Percentiles rank a stretch among this genome's conserved stretches.
phyloP scores from a whole-genome alignment of 2,888 invertebrate species.

The Tillus elongatus region DNA sequence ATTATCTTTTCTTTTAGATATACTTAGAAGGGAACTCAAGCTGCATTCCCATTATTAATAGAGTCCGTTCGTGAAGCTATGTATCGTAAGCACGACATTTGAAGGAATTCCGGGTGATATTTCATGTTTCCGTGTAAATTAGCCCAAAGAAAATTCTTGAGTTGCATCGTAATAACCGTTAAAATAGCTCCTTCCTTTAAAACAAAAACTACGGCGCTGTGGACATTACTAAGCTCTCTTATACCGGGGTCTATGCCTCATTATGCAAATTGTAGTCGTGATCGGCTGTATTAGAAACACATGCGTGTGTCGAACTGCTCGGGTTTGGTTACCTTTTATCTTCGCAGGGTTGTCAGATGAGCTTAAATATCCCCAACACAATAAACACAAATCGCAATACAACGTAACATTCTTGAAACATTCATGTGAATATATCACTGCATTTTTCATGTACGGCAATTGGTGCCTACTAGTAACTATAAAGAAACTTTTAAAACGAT shows the following conservation, averaged over 20 bases:
- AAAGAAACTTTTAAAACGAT: no score
- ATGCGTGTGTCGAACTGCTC: constrained; percentile 22
- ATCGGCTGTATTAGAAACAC: constrained; percentile 25
- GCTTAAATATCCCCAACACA: no score
- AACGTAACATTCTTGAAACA: no score
- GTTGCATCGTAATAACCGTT: constrained; percentile 3
- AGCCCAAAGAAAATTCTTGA: background rate
- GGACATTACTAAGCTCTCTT: background rate
- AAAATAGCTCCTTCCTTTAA: background rate
- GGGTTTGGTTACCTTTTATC: background rate
- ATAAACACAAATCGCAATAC: no score
- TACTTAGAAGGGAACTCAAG: no score
- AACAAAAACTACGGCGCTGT: no score
- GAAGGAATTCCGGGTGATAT: constrained; percentile 1
- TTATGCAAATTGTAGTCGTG: constrained; percentile 24
- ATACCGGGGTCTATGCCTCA: constrained; percentile 15
- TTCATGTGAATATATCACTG: no score
- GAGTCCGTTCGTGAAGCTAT: background rate
- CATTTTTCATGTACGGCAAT: no score
- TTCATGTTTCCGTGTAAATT: background rate
- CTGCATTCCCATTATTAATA: no score
- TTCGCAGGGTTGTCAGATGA: no score
- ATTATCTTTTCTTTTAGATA: no score
- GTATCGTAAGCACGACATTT: background rate
- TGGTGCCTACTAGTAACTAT: no score